These are phyloP conservation scores for Ceyx cyanopectus DNA, from an alignment of 2,113 vertebrate species.

Conservation along the genomic window DNA sequence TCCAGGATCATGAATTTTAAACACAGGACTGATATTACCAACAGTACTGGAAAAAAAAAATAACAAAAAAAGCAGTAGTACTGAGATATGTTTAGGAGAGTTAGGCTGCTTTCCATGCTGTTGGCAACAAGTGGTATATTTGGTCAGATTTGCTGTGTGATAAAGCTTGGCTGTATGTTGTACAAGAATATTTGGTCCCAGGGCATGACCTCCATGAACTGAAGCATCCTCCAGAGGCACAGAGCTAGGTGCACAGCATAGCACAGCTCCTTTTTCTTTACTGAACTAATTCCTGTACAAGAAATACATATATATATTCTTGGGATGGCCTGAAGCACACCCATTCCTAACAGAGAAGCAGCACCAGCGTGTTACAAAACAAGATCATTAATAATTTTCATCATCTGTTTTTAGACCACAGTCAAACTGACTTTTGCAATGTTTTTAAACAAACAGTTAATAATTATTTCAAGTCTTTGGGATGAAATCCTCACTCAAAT, in stretches of 20 bases:
- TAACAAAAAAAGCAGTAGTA: too few species aligned
- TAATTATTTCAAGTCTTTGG: not conserved
- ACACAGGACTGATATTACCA: not conserved
- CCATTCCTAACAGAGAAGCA: not conserved
- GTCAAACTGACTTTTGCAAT: not conserved
- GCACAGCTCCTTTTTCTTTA: not conserved
- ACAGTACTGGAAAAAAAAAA: not conserved
- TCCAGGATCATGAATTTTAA: not conserved
- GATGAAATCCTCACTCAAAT: not conserved
- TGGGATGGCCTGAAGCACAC: not conserved
- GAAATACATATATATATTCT: not conserved
- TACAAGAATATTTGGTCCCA: not conserved
- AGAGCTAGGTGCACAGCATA: not conserved
- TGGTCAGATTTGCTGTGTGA: not conserved
- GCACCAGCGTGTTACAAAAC: not conserved
- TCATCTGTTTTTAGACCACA: not conserved
- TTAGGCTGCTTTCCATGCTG: not conserved
- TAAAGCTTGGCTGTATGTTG: not conserved
- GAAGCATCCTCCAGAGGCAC: not conserved
- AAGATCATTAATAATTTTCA: not conserved
- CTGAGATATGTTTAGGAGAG: not conserved
- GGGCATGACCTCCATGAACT: not conserved
- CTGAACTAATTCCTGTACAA: not conserved
- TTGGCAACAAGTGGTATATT: not conserved
- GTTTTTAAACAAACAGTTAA: not conserved